Percentiles rank a stretch among this genome's conserved stretches.
phyloP scores from a whole-genome alignment of 2,797 vertebrate species.

The Anguilla anguilla region DNA sequence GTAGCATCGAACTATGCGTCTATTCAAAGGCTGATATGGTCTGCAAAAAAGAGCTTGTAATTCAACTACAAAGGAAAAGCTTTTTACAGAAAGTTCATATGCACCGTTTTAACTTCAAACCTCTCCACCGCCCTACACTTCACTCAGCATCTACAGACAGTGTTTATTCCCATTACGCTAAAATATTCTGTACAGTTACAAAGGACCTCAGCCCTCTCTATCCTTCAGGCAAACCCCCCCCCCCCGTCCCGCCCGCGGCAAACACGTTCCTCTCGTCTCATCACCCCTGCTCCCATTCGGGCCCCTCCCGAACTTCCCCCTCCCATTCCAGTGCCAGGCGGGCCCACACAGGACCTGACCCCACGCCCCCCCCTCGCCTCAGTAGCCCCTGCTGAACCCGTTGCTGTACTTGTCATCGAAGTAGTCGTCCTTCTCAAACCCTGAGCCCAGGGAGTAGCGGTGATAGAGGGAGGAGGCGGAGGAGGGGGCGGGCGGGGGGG shows the following conservation, averaged over 20 bases:
- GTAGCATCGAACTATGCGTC: background rate
- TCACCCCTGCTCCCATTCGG: background rate
- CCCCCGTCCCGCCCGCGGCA: no score
- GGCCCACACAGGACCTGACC: background rate
- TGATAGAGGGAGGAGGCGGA: conserved; percentile 39
- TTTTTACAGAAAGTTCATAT: conserved; percentile 33
- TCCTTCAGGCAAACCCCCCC: background rate
- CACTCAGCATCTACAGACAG: background rate
- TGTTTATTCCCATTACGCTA: conserved; percentile 34
- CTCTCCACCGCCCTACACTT: no score
- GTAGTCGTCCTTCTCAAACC: conserved; percentile 68
- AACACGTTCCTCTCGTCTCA: background rate
- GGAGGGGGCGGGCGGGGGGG: conserved; percentile 22
- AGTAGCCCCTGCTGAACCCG: conserved; percentile 64
- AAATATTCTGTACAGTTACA: conserved; percentile 37
- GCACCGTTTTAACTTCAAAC: conserved; percentile 33
- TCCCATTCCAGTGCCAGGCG: no score
- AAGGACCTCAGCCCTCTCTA: conserved; percentile 29
- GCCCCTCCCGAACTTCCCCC: background rate
- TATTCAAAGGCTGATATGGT: conserved; percentile 32
- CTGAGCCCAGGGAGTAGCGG: conserved; percentile 62
- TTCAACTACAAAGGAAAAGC: conserved; percentile 29
- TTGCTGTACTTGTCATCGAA: conserved; percentile 69
- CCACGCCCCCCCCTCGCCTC: conserved; percentile 20
- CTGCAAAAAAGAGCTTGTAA: conserved; percentile 10